phyloP scores from a whole-genome alignment of 2,888 invertebrate genomes.

The Steinernema scapterisci region DNA sequence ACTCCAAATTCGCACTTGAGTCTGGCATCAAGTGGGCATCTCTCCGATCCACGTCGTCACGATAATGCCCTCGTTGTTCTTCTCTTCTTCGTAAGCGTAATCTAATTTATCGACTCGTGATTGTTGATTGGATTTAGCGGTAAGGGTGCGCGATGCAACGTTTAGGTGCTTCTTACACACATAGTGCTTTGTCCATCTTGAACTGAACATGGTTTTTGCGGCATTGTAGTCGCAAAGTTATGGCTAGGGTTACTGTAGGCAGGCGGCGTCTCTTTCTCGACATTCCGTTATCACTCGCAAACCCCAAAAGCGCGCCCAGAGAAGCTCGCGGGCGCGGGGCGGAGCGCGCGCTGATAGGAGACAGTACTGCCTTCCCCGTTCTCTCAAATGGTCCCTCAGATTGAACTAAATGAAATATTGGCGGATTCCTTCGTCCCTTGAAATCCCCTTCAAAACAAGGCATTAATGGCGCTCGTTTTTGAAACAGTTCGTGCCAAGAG shows the following conservation, averaged over 20 bases:
- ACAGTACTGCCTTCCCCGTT: neutral
- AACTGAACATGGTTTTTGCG: neutral
- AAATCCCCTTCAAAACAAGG: neutral
- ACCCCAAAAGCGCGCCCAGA: neutral
- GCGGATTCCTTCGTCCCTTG: neutral
- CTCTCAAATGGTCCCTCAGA: no score
- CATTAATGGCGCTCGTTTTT: constrained; percentile 16
- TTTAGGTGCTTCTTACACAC: neutral
- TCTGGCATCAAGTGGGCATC: no score
- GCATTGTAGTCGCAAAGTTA: neutral
- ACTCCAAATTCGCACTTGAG: no score
- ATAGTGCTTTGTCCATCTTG: neutral
- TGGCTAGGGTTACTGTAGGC: constrained; percentile 3
- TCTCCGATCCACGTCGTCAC: no score
- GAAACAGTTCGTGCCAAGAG: constrained; percentile 16
- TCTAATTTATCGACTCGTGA: constrained; percentile 27
- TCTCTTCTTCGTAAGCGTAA: neutral
- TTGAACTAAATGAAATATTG: no score
- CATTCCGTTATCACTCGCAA: neutral
- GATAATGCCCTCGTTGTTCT: constrained; percentile 9
- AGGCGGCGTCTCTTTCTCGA: neutral
- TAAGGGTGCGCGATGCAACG: constrained; percentile 16
- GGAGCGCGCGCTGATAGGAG: neutral
- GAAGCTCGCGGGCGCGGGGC: neutral
- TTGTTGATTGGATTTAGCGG: constrained; percentile 29